Percentiles rank a stretch among this genome's conserved stretches.
These are phyloP conservation scores for Styela plicata DNA, from an alignment of 23 tunicate species.

Conservation along the genomic window DNA sequence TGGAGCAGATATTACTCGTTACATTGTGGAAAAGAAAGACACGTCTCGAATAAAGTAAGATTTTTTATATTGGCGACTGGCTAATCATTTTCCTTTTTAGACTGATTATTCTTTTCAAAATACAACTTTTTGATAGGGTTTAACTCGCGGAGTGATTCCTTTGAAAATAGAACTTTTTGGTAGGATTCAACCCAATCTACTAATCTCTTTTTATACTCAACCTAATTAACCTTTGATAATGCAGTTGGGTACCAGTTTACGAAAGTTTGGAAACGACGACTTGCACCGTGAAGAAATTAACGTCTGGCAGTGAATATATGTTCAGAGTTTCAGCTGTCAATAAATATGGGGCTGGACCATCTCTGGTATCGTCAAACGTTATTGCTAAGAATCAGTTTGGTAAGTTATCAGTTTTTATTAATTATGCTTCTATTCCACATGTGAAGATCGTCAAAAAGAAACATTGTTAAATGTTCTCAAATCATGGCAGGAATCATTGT, in stretches of 20 bases:
- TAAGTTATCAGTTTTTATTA: neutral
- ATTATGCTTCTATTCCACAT: neutral
- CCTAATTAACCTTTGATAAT: too few species aligned
- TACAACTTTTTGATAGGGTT: too few species aligned
- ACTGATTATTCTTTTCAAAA: neutral
- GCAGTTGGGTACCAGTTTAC: constrained; percentile 35
- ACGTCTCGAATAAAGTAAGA: constrained; percentile 34
- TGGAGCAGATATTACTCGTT: constrained; percentile 46
- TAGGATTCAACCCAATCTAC: too few species aligned
- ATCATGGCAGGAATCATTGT: too few species aligned
- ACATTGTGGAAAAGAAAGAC: constrained; percentile 46
- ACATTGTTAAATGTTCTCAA: too few species aligned
- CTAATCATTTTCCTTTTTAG: too few species aligned
- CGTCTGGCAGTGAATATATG: constrained; percentile 30
- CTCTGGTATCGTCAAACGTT: constrained; percentile 19
- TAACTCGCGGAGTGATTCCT: too few species aligned
- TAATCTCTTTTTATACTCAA: too few species aligned
- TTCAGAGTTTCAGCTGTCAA: constrained; percentile 46
- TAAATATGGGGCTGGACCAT: constrained; percentile 33
- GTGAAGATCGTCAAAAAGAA: too few species aligned
- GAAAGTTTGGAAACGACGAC: neutral
- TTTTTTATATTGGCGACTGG: neutral
- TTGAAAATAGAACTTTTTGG: too few species aligned
- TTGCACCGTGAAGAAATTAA: constrained; percentile 31
- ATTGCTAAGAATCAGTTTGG: constrained; percentile 21